Evolutionary conservation across 2,888 invertebrate genomes (phyloP).

Genomic region (Caenorhabditis sp.): DNA sequence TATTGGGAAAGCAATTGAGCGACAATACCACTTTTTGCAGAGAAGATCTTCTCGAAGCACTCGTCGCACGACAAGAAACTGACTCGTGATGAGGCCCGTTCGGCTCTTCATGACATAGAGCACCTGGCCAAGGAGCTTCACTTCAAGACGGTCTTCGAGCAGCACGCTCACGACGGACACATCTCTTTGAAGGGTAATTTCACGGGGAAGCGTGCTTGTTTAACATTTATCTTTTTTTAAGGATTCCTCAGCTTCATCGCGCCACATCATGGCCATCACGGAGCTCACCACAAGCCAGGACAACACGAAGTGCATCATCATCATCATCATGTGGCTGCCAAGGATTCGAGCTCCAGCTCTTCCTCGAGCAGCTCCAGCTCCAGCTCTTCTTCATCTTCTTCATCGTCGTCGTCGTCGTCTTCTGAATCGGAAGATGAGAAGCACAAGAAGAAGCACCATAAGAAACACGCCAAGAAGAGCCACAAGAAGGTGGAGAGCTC

Average conservation of each 20-base stretch:
- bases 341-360: conserved; percentile 29
- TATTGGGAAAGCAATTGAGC: not conserved
- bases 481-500: conserved; percentile 38
- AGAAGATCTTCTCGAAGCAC: conserved; percentile 47
- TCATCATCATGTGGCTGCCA: conserved; percentile 39
- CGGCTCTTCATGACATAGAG: conserved; percentile 50
- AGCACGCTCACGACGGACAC: conserved; percentile 34
- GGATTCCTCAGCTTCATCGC: conserved; percentile 42
- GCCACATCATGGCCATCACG: conserved; percentile 35
- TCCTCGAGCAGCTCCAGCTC: conserved; percentile 11
- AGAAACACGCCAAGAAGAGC: conserved; percentile 25
- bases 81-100: conserved; percentile 44
- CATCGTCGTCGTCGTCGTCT: conserved; percentile 28
- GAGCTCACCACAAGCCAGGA: conserved; percentile 22
- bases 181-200: conserved; percentile 36
- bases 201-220: not conserved
- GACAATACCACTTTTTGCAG: conserved; percentile 14
- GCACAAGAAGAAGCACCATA: conserved; percentile 30
- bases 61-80: conserved; percentile 48
- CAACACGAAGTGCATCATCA: conserved; percentile 51
- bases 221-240: not conserved
- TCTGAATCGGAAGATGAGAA: conserved; percentile 37
- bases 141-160: conserved; percentile 31
- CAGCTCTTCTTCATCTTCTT: not conserved
- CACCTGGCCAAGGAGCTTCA: conserved; percentile 50